A percentile compares a stretch with the other conserved stretches of the same genome.
These are phyloP conservation scores for Hesperia comma DNA, from an alignment of 2,888 invertebrate genomes.

Conservation along the genomic window DNA sequence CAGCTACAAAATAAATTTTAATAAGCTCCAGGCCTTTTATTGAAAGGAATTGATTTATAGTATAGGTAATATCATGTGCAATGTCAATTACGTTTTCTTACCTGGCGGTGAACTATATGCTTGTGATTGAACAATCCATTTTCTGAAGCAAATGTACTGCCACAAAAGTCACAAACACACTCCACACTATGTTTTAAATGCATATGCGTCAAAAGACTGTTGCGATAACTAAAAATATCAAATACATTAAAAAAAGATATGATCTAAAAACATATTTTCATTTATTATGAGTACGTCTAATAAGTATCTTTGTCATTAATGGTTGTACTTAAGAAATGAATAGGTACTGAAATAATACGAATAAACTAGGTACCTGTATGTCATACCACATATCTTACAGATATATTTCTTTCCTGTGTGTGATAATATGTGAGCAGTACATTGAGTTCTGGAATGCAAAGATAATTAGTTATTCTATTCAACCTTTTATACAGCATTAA, in stretches of 20 bases:
- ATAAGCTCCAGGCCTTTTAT: too few relatives aligned
- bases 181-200: conserved; percentile 19
- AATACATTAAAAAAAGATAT: background rate
- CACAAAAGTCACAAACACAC: conserved; percentile 19
- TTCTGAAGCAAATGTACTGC: conserved; percentile 13
- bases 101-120: background rate
- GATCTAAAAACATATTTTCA: too few relatives aligned
- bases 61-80: too few relatives aligned
- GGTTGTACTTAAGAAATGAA: background rate
- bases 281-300: too few relatives aligned
- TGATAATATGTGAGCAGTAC: background rate
- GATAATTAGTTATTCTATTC: too few relatives aligned
- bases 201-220: conserved; percentile 14
- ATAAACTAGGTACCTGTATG: background rate
- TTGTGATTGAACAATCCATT: conserved; percentile 15
- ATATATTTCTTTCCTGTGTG: conserved; percentile 6
- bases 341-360: background rate
- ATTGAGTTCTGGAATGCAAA: conserved; percentile 6
- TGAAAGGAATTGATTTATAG: too few relatives aligned
- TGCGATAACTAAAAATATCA: background rate
- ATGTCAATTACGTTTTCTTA: background rate
- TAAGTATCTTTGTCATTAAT: too few relatives aligned
- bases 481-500: too few relatives aligned
- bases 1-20: too few relatives aligned
- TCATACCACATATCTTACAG: background rate